Evolutionary conservation across 1,140 invertebrate species (phyloP).

Genomic region (Pseudomyrmex cubaensis): DNA sequence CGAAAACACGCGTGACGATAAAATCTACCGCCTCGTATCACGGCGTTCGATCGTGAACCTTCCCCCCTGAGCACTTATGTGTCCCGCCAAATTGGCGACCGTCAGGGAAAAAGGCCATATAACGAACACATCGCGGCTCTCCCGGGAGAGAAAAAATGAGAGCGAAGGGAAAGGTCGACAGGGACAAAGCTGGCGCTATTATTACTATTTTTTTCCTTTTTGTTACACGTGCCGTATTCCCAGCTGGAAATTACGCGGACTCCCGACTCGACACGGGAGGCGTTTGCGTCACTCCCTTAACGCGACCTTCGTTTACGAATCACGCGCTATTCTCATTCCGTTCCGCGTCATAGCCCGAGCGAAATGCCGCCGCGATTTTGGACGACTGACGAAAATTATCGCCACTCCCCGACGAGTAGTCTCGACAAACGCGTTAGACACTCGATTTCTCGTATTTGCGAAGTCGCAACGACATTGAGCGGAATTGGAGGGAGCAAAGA

Average conservation of each 20-base stretch:
- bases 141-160: conserved; percentile 14
- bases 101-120: conserved; percentile 44
- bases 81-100: conserved; percentile 51
- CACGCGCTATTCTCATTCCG: conserved; percentile 20
- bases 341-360: conserved; percentile 38
- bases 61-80: conserved; percentile 58
- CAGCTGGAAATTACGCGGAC: conserved; percentile 68
- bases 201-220: conserved; percentile 63
- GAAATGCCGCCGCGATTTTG: conserved; percentile 52
- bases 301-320: conserved; percentile 43
- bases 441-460: conserved; percentile 57
- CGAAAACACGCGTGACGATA: conserved; percentile 71
- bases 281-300: conserved; percentile 43
- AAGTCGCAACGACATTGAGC: conserved; percentile 26
- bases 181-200: conserved; percentile 70
- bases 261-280: conserved; percentile 20
- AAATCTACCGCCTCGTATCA: conserved; percentile 69
- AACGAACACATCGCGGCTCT: conserved; percentile 47
- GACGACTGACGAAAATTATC: conserved; percentile 57
- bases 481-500: conserved; percentile 14
- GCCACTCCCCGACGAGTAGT: conserved; percentile 41
- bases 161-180: conserved; percentile 45
- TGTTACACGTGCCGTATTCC: conserved; percentile 60
- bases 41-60: conserved; percentile 56
- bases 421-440: conserved; percentile 56